phyloP scores from a whole-genome alignment of 2,113 vertebrate species.

The Mesembrinibis cayennensis region DNA sequence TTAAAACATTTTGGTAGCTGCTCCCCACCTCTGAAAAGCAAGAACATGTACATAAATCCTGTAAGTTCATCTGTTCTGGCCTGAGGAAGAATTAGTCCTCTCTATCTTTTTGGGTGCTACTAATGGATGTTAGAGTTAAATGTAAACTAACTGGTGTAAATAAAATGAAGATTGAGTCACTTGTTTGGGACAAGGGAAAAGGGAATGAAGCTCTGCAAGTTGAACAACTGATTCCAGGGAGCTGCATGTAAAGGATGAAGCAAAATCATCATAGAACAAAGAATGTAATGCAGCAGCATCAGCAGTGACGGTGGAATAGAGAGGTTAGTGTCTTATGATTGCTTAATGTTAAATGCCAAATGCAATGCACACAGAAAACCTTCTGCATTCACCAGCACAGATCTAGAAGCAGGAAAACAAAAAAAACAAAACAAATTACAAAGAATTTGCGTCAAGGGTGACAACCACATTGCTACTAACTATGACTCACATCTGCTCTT shows the following conservation, averaged over 20 bases:
- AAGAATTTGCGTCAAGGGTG: background rate
- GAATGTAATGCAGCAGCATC: background rate
- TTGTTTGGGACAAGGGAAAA: background rate
- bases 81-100: background rate
- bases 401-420: background rate
- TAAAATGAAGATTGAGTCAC: background rate
- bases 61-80: background rate
- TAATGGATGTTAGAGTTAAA: background rate
- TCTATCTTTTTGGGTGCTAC: background rate
- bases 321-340: background rate
- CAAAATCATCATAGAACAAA: background rate
- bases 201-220: background rate
- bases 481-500: constrained; percentile 6
- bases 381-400: background rate
- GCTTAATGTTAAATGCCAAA: background rate
- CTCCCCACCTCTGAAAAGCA: background rate
- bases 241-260: background rate
- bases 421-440: background rate
- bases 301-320: background rate
- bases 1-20: background rate
- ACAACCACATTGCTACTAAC: background rate
- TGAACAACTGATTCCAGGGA: background rate
- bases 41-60: background rate
- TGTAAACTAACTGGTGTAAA: background rate
- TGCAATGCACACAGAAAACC: background rate